Base-by-base conservation (phyloP, 2,888 invertebrate species). In the Orchesellides sinensis region DNA sequence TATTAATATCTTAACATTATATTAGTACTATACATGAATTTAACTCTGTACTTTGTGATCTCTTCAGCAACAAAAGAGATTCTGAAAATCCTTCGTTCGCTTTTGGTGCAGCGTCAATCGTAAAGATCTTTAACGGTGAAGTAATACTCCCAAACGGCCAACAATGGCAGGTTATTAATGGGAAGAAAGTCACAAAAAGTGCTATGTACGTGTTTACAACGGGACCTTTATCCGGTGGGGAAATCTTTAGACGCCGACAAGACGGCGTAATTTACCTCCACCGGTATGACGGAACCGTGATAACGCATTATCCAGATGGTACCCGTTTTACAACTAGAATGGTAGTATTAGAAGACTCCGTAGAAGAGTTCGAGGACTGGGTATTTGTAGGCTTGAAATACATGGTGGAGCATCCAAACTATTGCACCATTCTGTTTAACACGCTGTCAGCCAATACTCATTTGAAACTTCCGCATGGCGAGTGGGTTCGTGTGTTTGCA, bases 351-450 rank as follows among this genome's bases (percentile, higher is more conserved):
- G 80, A 84, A 61, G 72, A 83, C 19, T 21, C 66, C n/a, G 32
- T 21, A 0, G 77, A 83, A 10, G 85, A 84, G 17, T 84, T 86
- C 32, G 73, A 75, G 14, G 87, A 86, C 49, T 87, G 87, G 87
- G 85, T 83, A 10, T 83, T 87, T 75, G 79, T 85, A 19, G 87
- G 87, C 2, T 61, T 85, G 8, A 85, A 86, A 29, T 86, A 84
- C 54, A 85, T 87, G 86, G 68, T 87, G 2, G 87, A 87, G 47
- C 87, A 87, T 80, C 86, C 87, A 21, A 86, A 86, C 40, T 87
- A 87, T 45, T 66, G 82, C 14, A 83, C 85, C 1, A 83, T 87
- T 5, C 74, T 87, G 47, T 86, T 86, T 63, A 87, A 87, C 59
- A 83, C 83, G 10, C 35, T 87, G 0, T 86, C 87, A 0, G 83